phyloP scores from a whole-genome alignment of 2,888 invertebrate genomes.

The Hipparchia sbordonii region DNA sequence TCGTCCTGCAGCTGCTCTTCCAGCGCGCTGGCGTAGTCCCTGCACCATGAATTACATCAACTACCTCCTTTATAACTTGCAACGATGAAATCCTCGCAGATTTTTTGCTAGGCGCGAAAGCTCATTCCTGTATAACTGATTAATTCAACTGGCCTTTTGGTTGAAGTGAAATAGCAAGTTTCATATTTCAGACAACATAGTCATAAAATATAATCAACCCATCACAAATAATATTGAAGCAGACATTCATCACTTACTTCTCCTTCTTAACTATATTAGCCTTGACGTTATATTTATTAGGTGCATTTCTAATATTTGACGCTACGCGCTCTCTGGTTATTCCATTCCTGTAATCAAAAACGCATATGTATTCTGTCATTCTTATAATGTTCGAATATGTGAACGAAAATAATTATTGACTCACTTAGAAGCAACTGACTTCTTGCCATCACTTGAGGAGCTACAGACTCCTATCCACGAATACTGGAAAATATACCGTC shows the following conservation, averaged over 20 bases:
- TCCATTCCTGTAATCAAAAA: slow-evolving; percentile 56
- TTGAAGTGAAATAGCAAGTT: no score
- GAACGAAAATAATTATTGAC: slow-evolving; percentile 37
- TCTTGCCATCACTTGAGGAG: slow-evolving; percentile 63
- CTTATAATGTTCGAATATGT: no score
- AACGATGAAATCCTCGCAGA: no score
- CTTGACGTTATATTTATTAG: slow-evolving; percentile 59
- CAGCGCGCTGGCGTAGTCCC: slow-evolving; percentile 70
- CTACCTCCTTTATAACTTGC: no score
- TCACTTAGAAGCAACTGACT: slow-evolving; percentile 60
- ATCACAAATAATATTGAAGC: not conserved
- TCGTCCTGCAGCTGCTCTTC: slow-evolving; percentile 85
- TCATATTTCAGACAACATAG: no score
- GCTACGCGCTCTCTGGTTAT: slow-evolving; percentile 58
- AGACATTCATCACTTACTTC: slow-evolving; percentile 55
- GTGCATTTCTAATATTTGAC: slow-evolving; percentile 53
- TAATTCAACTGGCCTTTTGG: no score
- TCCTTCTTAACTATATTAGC: slow-evolving; percentile 63
- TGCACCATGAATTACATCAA: slow-evolving; percentile 38
- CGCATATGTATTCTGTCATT: not conserved
- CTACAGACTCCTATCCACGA: slow-evolving; percentile 66
- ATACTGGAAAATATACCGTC: slow-evolving; percentile 55
- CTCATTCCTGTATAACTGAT: no score
- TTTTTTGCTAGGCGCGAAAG: no score
- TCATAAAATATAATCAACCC: no score